phyloP scores from a whole-genome alignment of 2,888 invertebrate genomes.

The Tetheella fluctuosa region DNA sequence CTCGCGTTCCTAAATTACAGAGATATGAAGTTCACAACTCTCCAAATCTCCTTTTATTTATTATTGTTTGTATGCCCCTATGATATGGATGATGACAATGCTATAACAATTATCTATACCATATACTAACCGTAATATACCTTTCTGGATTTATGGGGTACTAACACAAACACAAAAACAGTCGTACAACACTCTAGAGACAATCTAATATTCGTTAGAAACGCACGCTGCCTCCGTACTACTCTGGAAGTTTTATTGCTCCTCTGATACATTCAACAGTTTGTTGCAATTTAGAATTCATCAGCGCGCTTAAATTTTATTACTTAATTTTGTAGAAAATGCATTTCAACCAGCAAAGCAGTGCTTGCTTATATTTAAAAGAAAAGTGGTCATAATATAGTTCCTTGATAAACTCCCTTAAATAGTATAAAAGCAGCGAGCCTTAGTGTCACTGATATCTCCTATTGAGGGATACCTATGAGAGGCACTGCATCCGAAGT shows the following conservation, averaged over 20 bases:
- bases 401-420: not conserved
- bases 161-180: slow-evolving; percentile 55
- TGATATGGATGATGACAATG: slow-evolving; percentile 32
- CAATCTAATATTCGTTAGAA: slow-evolving; percentile 57
- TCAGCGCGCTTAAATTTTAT: not conserved
- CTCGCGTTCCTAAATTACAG: slow-evolving; percentile 10
- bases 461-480: slow-evolving; percentile 86
- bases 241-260: slow-evolving; percentile 14
- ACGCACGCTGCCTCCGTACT: slow-evolving; percentile 54
- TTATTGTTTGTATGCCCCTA: not conserved
- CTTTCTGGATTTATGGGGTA: slow-evolving; percentile 34
- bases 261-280: slow-evolving; percentile 33
- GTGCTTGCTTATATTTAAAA: not conserved
- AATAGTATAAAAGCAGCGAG: slow-evolving; percentile 44
- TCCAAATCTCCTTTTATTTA: slow-evolving; percentile 34
- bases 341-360: not conserved
- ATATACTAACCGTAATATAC: slow-evolving; percentile 49
- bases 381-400: not conserved
- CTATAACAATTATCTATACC: slow-evolving; percentile 42
- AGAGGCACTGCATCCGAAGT: slow-evolving; percentile 92
- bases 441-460: slow-evolving; percentile 29
- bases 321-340: not conserved
- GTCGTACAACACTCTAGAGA: slow-evolving; percentile 62
- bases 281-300: slow-evolving; percentile 21
- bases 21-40: slow-evolving; percentile 47